Evolutionary conservation across 2,888 invertebrate genomes (phyloP).

Genomic region (Caenorhabditis virilis): DNA sequence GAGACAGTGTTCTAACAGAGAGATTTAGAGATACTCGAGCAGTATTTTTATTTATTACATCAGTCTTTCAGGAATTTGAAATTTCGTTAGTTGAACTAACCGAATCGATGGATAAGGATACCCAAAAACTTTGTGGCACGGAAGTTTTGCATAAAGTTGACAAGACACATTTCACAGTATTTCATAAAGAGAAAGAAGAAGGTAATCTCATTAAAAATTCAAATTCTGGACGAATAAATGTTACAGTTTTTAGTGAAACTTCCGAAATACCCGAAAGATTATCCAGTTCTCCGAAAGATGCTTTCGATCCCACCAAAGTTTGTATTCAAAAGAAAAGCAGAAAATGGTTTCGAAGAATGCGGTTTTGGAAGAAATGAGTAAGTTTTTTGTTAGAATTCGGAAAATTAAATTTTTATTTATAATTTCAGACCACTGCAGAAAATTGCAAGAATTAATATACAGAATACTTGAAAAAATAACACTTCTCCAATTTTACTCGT

Average conservation of each 20-base stretch:
- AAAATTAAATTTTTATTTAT: neutral
- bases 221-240: neutral
- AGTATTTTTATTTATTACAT: too few relatives aligned
- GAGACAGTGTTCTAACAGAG: too few relatives aligned
- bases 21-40: too few relatives aligned
- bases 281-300: conserved; percentile 33
- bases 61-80: conserved; percentile 33
- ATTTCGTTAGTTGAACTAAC: conserved; percentile 25
- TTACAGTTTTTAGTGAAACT: neutral
- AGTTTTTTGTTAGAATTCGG: neutral
- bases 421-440: too few relatives aligned
- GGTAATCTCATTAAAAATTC: conserved; percentile 10
- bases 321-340: neutral
- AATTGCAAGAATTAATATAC: too few relatives aligned
- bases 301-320: conserved; percentile 13
- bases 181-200: conserved; percentile 5
- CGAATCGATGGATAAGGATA: neutral
- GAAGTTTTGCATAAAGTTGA: neutral
- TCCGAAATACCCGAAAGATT: neutral
- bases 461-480: too few relatives aligned
- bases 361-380: conserved; percentile 1
- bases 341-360: conserved; percentile 3
- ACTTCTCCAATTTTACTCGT: too few relatives aligned
- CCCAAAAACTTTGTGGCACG: neutral
- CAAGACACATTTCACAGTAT: neutral